These are phyloP conservation scores for Meloe dianella DNA, from an alignment of 2,888 invertebrate genomes.

Conservation along the genomic window DNA sequence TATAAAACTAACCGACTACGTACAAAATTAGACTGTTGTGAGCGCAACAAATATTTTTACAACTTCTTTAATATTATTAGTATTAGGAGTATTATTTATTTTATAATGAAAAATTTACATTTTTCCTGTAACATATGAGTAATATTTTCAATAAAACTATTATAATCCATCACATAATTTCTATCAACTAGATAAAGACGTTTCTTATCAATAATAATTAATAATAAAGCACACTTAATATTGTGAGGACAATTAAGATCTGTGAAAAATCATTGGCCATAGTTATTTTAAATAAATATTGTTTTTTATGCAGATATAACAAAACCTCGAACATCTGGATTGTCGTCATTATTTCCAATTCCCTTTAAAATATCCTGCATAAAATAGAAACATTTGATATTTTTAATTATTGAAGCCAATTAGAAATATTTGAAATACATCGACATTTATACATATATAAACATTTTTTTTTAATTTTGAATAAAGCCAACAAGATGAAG, in stretches of 20 bases:
- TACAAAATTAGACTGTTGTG: constrained; percentile 61
- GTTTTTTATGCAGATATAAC: constrained; percentile 32
- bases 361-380: not conserved
- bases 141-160: constrained; percentile 36
- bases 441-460: not conserved
- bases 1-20: constrained; percentile 67
- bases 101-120: constrained; percentile 44
- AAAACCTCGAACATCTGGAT: constrained; percentile 17
- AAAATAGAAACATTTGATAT: not conserved
- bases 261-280: constrained; percentile 32
- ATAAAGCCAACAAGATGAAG: constrained; percentile 35
- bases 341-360: constrained; percentile 12
- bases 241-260: constrained; percentile 28
- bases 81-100: constrained; percentile 28
- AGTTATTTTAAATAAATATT: constrained; percentile 25
- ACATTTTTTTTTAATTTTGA: not conserved
- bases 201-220: constrained; percentile 26
- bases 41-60: constrained; percentile 55
- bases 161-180: constrained; percentile 28
- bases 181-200: constrained; percentile 7
- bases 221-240: constrained; percentile 38
- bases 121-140: constrained; percentile 43
- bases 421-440: constrained; percentile 27
- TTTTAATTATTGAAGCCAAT: constrained; percentile 29
- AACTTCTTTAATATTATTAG: constrained; percentile 24